A percentile compares a stretch with the other conserved stretches of the same genome.
Conservation (phyloP, 2,113 vertebrate genomes). For the Gracilinanus agilis region DNA sequence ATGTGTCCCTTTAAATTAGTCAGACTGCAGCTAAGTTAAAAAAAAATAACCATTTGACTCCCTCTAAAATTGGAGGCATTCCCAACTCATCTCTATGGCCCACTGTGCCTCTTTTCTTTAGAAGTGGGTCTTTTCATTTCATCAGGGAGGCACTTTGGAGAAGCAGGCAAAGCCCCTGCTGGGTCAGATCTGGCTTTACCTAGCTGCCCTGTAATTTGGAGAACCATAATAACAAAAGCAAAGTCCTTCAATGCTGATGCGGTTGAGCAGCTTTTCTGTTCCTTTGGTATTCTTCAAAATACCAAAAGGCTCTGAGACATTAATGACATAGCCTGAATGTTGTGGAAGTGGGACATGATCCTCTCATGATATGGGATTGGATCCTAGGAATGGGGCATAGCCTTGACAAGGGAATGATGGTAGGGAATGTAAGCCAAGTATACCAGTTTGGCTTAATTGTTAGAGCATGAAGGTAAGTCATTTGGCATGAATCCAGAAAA, state of each 20-base stretch:
- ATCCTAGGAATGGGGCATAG: neutral
- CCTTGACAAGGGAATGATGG: neutral
- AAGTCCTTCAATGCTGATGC: neutral
- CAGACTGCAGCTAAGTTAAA: neutral
- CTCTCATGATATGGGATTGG: neutral
- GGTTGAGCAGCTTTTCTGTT: conserved; percentile 1
- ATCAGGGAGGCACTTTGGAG: neutral
- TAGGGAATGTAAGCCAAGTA: neutral
- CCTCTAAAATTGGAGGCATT: neutral
- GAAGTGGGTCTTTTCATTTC: neutral
- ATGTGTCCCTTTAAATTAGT: neutral
- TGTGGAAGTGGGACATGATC: neutral
- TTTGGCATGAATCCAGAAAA: neutral
- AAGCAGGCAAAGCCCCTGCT: neutral
- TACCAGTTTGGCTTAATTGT: neutral
- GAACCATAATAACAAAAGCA: neutral
- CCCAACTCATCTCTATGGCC: neutral
- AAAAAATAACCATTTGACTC: neutral
- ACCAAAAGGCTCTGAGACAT: neutral
- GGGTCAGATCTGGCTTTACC: neutral
- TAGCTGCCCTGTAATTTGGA: neutral
- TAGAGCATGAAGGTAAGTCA: neutral
- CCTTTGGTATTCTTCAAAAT: neutral
- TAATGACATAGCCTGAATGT: neutral
- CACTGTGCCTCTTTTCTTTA: neutral